These are phyloP conservation scores for Dilophus febrilis DNA, from an alignment of 2,888 invertebrate species.

Conservation along the genomic window DNA sequence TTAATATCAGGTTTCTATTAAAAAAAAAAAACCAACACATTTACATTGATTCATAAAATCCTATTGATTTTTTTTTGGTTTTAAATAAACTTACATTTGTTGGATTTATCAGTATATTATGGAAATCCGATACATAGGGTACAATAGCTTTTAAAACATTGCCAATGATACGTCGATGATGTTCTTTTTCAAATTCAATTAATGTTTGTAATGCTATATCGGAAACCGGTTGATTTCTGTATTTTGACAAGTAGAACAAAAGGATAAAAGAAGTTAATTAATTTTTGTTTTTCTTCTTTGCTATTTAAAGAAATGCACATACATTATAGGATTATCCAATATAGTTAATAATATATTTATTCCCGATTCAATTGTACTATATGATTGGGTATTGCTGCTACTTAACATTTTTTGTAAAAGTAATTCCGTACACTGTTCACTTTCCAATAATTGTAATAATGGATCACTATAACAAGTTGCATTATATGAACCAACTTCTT, in stretches of 20 bases:
- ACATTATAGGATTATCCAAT: constrained; percentile 31
- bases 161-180: constrained; percentile 39
- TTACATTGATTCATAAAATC: constrained; percentile 8
- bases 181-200: constrained; percentile 34
- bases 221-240: constrained; percentile 26
- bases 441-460: constrained; percentile 53
- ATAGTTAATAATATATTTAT: constrained; percentile 61
- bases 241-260: no score
- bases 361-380: constrained; percentile 61
- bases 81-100: constrained; percentile 38
- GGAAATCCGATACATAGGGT: constrained; percentile 51
- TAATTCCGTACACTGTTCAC: constrained; percentile 41
- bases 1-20: constrained; percentile 42
- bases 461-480: constrained; percentile 36
- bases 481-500: constrained; percentile 32
- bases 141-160: constrained; percentile 45
- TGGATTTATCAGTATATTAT: constrained; percentile 44
- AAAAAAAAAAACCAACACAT: background rate
- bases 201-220: constrained; percentile 20
- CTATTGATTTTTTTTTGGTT: background rate
- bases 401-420: constrained; percentile 57
- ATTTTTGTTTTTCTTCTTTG: constrained; percentile 2
- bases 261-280: background rate
- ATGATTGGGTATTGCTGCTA: constrained; percentile 40
- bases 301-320: constrained; percentile 3